Evolutionary conservation across 2,797 vertebrate species (phyloP).

Genomic region (Melanotaenia parkinsoni): DNA sequence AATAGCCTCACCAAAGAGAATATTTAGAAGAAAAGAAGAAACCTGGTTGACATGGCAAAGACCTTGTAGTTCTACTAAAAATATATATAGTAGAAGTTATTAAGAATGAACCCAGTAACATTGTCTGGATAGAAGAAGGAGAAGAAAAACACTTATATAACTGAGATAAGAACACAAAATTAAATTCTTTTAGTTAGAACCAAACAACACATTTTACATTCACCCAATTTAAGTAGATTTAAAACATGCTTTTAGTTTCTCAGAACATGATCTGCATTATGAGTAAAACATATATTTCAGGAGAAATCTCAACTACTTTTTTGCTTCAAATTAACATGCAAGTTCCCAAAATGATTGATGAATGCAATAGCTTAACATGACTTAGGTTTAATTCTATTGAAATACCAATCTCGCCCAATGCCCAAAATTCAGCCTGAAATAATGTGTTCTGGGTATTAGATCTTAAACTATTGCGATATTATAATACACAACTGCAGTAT

Average conservation of each 20-base stretch:
- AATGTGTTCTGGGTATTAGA: not conserved
- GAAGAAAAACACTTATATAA: too few relatives aligned
- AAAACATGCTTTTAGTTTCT: not conserved
- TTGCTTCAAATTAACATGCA: not conserved
- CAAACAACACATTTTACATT: not conserved
- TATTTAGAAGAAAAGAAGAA: not conserved
- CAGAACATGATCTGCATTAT: not conserved
- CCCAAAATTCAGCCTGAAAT: not conserved
- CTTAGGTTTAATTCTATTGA: not conserved
- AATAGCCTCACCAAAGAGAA: not conserved
- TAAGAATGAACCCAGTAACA: conserved; percentile 5
- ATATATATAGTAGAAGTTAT: not conserved
- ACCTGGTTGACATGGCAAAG: not conserved
- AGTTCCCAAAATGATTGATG: not conserved
- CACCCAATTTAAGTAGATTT: not conserved
- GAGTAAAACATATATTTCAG: not conserved
- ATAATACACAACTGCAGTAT: not conserved
- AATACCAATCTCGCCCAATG: not conserved
- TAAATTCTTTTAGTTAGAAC: too few relatives aligned
- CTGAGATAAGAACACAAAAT: too few relatives aligned
- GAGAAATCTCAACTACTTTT: not conserved
- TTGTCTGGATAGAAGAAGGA: too few relatives aligned
- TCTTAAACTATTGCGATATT: not conserved
- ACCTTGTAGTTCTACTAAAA: conserved; percentile 5
- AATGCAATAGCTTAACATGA: not conserved